Evolutionary conservation across 1,140 invertebrate genomes (phyloP), one percentile per base, ranked within the genome.

Genomic region (Brachionus manjavacas): DNA sequence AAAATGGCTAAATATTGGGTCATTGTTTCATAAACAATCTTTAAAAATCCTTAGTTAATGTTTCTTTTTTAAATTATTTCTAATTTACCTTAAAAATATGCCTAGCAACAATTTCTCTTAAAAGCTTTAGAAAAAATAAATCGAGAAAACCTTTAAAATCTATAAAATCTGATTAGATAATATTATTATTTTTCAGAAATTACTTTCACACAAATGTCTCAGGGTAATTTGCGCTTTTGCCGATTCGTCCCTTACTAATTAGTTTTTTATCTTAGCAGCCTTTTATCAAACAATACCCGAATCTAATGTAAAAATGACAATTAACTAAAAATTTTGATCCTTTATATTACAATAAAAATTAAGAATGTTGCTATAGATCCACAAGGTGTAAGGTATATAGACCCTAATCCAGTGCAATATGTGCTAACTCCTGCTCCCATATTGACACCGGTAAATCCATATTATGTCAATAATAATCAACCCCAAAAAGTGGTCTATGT

Each of bases 221-320:
- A 72, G 43, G 35, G 68, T 72, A 72, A 39, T 72, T 72, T 72
- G 39, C 28, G 16, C 35, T 23, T 16, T 43, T 72, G 16, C 31
- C 39, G 6, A 41, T 20, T 16, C 16, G 16, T 39, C 31, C 28
- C n/a, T 20, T 20, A 41, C 8, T 39, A 39, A 41, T 72, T 9
- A 72, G 0, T 16, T 72, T 72, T 16, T 41, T 7, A 41, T 7
- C 4, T 80, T 12, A 23, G 28, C 43, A 80, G 76, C 43, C 35
- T 80, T 80, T 52, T 80, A 80, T 35, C 76, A 80, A 80, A 80
- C 76, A 4, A 64, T 60, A 16, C 76, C 76, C 16, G 76, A 80
- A 11, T 31, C 76, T 35, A 31, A 31, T 28, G 76, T 80, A 80
- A 80, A 8, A 14, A 46, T n/a, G 3, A n/a, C 2, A 49, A 23